phyloP scores from a whole-genome alignment of 2,113 vertebrate genomes.

The Pachyramphus minor region DNA sequence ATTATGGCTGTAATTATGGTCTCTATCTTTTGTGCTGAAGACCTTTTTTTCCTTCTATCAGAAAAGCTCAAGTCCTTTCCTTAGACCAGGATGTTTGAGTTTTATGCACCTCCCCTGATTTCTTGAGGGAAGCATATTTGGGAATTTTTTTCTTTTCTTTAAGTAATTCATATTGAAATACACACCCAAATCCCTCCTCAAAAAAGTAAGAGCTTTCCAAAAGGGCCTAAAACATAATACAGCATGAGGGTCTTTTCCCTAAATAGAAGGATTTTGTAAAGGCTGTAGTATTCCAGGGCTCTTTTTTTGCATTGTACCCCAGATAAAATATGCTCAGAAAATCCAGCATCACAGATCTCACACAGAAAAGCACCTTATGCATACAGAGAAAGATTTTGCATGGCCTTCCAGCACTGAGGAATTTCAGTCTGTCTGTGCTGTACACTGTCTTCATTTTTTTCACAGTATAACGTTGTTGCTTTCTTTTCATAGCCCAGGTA shows the following conservation, averaged over 20 bases:
- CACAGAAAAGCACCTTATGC: background rate
- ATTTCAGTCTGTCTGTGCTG: background rate
- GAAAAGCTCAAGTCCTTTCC: background rate
- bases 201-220: background rate
- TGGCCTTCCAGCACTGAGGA: background rate
- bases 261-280: background rate
- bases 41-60: background rate
- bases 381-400: background rate
- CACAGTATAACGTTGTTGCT: background rate
- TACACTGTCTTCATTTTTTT: background rate
- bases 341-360: background rate
- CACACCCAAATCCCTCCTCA: background rate
- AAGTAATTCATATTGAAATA: background rate
- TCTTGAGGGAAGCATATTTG: background rate
- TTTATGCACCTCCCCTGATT: background rate
- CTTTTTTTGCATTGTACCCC: background rate
- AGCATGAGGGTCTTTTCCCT: background rate
- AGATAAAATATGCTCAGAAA: background rate
- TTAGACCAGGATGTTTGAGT: background rate
- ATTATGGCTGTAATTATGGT: background rate
- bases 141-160: background rate
- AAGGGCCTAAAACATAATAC: background rate
- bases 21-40: background rate
- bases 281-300: background rate
- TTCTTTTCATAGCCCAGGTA: background rate